A percentile compares a stretch with the other conserved stretches of the same genome.
Conservation (phyloP, 2,888 invertebrate species). For the Noctua pronuba region DNA sequence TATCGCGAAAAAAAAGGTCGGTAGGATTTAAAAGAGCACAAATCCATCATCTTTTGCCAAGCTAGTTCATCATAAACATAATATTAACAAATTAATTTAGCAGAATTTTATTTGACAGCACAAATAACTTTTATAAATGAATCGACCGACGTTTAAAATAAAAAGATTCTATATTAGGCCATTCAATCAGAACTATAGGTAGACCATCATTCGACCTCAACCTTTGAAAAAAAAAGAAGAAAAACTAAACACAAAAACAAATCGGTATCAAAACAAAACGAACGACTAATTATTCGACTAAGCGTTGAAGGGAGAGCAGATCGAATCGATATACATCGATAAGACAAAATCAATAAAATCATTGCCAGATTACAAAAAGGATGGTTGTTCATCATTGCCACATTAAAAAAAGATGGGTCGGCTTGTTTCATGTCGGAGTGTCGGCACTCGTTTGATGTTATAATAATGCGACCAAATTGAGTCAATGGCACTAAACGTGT, state of each 20-base stretch:
- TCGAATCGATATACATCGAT: constrained; percentile 82
- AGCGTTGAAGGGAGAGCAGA: constrained; percentile 84
- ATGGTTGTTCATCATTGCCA: constrained; percentile 62
- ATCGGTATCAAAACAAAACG: constrained; percentile 81
- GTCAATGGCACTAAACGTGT: constrained; percentile 88
- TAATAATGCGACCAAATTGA: constrained; percentile 89
- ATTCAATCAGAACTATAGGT: constrained; percentile 56
- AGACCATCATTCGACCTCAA: constrained; percentile 55
- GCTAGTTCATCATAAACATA: constrained; percentile 27
- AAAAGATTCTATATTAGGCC: constrained; percentile 45
- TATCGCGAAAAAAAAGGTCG: constrained; percentile 18
- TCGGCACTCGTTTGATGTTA: constrained; percentile 86
- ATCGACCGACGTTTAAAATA: constrained; percentile 41
- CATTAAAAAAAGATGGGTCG: constrained; percentile 71
- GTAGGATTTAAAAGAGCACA: constrained; percentile 10
- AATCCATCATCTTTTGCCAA: constrained; percentile 26
- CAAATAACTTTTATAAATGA: constrained; percentile 44
- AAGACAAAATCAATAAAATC: constrained; percentile 90
- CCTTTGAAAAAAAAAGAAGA: constrained; percentile 67
- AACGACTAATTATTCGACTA: constrained; percentile 83
- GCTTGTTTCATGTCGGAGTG: constrained; percentile 82
- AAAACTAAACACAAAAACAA: constrained; percentile 75
- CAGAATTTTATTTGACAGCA: constrained; percentile 45
- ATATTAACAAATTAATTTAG: constrained; percentile 42
- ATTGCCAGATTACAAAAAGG: constrained; percentile 67